Conservation (phyloP, 30 jellyfish, hydroid and myxozoan species). For the Nemopilema nomurai region DNA sequence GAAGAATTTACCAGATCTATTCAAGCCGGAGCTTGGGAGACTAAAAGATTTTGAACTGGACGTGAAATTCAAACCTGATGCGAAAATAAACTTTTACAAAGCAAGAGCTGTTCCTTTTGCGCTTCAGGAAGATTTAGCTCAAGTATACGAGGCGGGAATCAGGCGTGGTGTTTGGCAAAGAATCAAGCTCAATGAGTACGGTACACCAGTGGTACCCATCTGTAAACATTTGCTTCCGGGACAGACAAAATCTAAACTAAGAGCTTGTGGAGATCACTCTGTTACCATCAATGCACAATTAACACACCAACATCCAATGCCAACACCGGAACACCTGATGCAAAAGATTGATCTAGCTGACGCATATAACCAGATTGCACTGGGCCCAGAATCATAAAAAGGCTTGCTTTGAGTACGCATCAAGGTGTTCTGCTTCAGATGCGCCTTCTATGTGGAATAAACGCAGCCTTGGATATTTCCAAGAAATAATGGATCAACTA, state of each 20-base stretch:
- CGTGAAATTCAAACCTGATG: too few relatives aligned
- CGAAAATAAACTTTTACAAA: too few relatives aligned
- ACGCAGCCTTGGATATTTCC: conserved; percentile 42
- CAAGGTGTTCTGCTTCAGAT: conserved; percentile 44
- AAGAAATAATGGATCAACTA: conserved; percentile 22
- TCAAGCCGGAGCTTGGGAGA: conserved; percentile 30
- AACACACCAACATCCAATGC: conserved; percentile 25
- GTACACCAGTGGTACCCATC: conserved; percentile 43
- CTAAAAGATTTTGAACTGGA: conserved; percentile 52
- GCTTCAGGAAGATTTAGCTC: conserved; percentile 17
- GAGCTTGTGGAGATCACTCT: conserved; percentile 36
- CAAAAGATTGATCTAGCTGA: conserved; percentile 35
- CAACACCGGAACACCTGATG: conserved; percentile 39
- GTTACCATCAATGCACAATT: conserved; percentile 31
- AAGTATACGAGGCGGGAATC: conserved; percentile 32
- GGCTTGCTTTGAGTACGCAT: conserved; percentile 55
- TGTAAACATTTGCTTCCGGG: conserved; percentile 9
- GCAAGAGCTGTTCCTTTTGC: conserved; percentile 50
- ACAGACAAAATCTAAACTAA: conserved; percentile 1
- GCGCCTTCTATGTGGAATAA: conserved; percentile 51
- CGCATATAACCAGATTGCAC: conserved; percentile 38
- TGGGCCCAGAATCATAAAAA: conserved; percentile 1
- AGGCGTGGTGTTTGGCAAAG: conserved; percentile 29
- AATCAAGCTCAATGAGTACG: conserved; percentile 16
- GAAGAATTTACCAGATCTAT: conserved; percentile 39